Base-by-base conservation (phyloP, 2,888 invertebrate species). In the Catocala sponsa region DNA sequence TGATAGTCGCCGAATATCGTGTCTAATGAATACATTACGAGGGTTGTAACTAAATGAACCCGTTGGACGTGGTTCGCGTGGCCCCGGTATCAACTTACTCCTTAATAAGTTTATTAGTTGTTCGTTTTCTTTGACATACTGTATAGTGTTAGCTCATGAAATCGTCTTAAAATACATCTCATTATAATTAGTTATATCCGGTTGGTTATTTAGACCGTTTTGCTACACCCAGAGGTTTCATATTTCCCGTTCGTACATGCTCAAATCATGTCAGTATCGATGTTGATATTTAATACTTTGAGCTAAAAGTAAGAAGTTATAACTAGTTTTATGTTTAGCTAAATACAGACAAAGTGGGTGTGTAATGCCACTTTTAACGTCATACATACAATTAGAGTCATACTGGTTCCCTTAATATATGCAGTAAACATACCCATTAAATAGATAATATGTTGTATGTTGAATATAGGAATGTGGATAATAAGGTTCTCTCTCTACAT, bases 1-100 rank as follows among this genome's bases (percentile, higher is more conserved):
- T 81, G 78, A 78, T 80, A 72, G 68, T 72, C 74, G 74, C 65
- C 72, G 70, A 74, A 70, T 47, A 70, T 65, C 64, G 51, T 54
- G 58, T 51, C 51, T 48, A 61, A 50, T 61, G 73, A 76, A 70
- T 76, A 71, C 53, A 70, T 76, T 70, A 63, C 55, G 54, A 58
- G 59, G 64, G 47, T 69, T 68, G 60, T 69, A 60, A 58, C 53
- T 44, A 58, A 74, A 72, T 62, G 66, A 64, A 59, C 62, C 64
- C 52, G 47, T 63, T 42, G 41, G 57, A 35, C 56, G 54, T 55
- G 50, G 63, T 49, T 55, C 47, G 25, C 12, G 51, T 25, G 35
- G 52, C 48, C 47, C 43, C 13, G 33, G 43, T 47, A 59, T 65
- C 44, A 46, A 41, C 43, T 55, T 59, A 57, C 58, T 66, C 50